Evolutionary conservation across 2,888 invertebrate genomes (phyloP), one percentile per base, ranked within the genome.

Genomic region (Synergus laeviventris): DNA sequence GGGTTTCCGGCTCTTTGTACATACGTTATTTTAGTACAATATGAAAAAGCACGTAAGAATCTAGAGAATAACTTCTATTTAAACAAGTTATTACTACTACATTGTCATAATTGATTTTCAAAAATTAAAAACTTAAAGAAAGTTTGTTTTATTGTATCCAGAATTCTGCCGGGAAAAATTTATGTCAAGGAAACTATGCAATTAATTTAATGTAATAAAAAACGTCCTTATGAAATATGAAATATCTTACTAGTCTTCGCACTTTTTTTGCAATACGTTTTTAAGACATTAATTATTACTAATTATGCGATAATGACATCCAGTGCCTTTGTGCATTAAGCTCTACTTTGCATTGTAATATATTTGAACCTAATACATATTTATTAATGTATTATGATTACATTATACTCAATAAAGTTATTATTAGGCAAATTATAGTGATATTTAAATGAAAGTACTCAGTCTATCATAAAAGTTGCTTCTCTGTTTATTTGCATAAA

Each of bases 341-440:
- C 61, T 61, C 61, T 61, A 38, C 38, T 36, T 61, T 61, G 61
- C 36, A 61, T 61, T 61, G 38, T 61, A 61, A 61, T 61, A 36
- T 61, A 61, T 36, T 38, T 62, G 62, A 36, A 62, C 62, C 62
- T 62, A 61, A 59, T 60, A 60, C 38, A 62, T 66, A 66, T 66
- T 66, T 66, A 66, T 45, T 66, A 66, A 66, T 66, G 66, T 66
- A 66, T 66, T 66, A 66, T 21, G 11, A 66, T 66, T 24, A 64
- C 39, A 61, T 61, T 61, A 36, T 61, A 61, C 66, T 42, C 66
- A 66, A 66, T 66, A 66, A 66, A 66, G 45, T 62, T 62, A 66
- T 66, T 42, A 66, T 66, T 62, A 62, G 62, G 62, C 45, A 66
- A 66, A 42, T 45, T 66, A 45, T 21, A 24, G 66, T 21, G 21